Percentiles rank a stretch among this genome's conserved stretches.
Conservation (phyloP, 2,888 invertebrate species). For the Catocala sponsa region DNA sequence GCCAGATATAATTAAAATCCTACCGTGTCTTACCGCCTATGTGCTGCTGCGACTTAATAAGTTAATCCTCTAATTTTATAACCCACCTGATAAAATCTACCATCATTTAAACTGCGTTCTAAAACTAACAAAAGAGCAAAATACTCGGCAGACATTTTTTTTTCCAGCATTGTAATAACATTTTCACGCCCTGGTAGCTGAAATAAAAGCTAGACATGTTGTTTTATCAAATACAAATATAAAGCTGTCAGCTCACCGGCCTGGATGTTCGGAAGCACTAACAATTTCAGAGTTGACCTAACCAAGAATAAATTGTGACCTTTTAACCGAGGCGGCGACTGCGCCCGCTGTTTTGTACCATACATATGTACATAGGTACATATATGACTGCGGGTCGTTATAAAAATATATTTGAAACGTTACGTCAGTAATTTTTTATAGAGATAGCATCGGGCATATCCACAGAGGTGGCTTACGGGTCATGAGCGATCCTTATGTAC, state of each 20-base stretch:
- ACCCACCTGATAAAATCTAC: too few relatives aligned
- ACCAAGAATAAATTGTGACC: slow-evolving; percentile 42
- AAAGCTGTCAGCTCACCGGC: background rate
- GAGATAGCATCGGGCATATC: too few relatives aligned
- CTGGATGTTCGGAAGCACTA: slow-evolving; percentile 20
- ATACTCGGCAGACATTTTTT: background rate
- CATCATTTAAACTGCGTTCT: too few relatives aligned
- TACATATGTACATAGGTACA: too few relatives aligned
- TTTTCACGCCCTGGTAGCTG: background rate
- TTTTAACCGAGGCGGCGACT: slow-evolving; percentile 26
- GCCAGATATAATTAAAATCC: too few relatives aligned
- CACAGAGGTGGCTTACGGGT: too few relatives aligned
- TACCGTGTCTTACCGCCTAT: too few relatives aligned
- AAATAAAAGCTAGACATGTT: background rate
- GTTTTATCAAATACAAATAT: slow-evolving; percentile 8
- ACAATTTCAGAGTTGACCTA: slow-evolving; percentile 25
- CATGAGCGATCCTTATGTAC: too few relatives aligned
- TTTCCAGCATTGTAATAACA: slow-evolving; percentile 1
- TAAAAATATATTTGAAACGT: too few relatives aligned
- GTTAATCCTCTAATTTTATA: too few relatives aligned
- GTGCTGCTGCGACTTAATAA: too few relatives aligned
- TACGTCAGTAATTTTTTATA: background rate
- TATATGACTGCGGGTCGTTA: too few relatives aligned
- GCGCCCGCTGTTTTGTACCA: background rate
- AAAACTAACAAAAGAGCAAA: background rate